Evolutionary conservation across 2,888 invertebrate species (phyloP), one percentile per base, ranked within the genome.

Genomic region (Rhingia rostrata): DNA sequence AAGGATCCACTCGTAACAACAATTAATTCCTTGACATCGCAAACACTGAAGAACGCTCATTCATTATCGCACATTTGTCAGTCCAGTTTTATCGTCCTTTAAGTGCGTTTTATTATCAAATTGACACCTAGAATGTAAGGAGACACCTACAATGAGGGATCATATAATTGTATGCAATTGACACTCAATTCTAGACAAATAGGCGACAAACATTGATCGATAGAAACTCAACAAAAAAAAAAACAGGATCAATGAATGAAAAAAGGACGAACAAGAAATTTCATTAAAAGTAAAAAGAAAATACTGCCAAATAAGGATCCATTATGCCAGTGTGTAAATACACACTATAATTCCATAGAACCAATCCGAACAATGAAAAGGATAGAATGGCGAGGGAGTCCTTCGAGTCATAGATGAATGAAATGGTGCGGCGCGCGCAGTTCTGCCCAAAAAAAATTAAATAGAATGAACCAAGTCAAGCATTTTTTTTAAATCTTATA

Each of bases 281-380:
- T 41, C 33, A 60, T 63, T 49, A 72, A 72, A 74, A 60, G 22
- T 56, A 58, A 64, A 22, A 22, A 22, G 35, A 83, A 75, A 83
- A 74, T 73, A 69, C 61, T 84, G 58, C 64, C 74, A 84, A 84
- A 84, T 75, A 75, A 75, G 79, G 60, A 80, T 47, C 37, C 51
- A 69, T 78, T 83, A 67, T 78, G 32, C 58, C 63, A 41, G 32
- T 33, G 63, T 30, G 74, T 75, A 84, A 80, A 80, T 84, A 84
- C 84, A 80, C 84, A 80, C 74, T 30, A 80, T 80, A 84, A 84
- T 84, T 84, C 84, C 56, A 74, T 80, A 74, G 84, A 84, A 84
- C 35, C 70, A 14, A 66, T 22, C 66, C 43, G 66, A 80, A 84
- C 80, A 80, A 80, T 70, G 53, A 4, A 14, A 35, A 53, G 66